phyloP scores from a whole-genome alignment of 2,888 invertebrate species.

The Punctoribates punctum region DNA sequence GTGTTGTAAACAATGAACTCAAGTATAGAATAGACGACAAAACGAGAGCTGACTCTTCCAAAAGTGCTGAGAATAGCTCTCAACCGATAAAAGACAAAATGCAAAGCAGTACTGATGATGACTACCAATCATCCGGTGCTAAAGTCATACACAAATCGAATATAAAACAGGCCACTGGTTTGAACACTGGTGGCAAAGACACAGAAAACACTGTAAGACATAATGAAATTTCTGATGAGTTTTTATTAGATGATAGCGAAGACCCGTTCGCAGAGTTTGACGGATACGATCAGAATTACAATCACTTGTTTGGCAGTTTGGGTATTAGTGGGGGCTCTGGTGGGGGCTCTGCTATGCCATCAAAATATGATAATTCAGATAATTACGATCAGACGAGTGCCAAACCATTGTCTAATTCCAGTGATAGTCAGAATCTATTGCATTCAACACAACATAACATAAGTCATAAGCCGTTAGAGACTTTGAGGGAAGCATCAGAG shows the following conservation, averaged over 20 bases:
- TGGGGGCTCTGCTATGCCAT: not conserved
- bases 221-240: slow-evolving; percentile 36
- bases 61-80: not conserved
- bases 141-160: not conserved
- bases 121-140: not conserved
- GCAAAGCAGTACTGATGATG: not conserved
- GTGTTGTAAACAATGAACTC: not conserved
- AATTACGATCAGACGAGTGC: slow-evolving; percentile 12
- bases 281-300: slow-evolving; percentile 28
- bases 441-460: not conserved
- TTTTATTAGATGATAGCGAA: slow-evolving; percentile 20
- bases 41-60: slow-evolving; percentile 6
- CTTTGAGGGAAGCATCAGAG: slow-evolving; percentile 6
- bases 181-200: slow-evolving; percentile 8
- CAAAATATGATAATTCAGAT: slow-evolving; percentile 23
- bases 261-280: slow-evolving; percentile 36
- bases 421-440: not conserved
- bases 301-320: slow-evolving; percentile 26
- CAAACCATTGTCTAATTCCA: slow-evolving; percentile 26
- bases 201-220: not conserved
- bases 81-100: slow-evolving; percentile 17
- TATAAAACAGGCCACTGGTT: slow-evolving; percentile 16
- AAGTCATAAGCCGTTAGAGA: slow-evolving; percentile 18
- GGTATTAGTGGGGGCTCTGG: not conserved
- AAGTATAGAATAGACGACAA: slow-evolving; percentile 1